A percentile compares a stretch with the other conserved stretches of the same genome.
Conservation (phyloP, 64 coral and sea anemone genomes). For the Montipora efflorescens region DNA sequence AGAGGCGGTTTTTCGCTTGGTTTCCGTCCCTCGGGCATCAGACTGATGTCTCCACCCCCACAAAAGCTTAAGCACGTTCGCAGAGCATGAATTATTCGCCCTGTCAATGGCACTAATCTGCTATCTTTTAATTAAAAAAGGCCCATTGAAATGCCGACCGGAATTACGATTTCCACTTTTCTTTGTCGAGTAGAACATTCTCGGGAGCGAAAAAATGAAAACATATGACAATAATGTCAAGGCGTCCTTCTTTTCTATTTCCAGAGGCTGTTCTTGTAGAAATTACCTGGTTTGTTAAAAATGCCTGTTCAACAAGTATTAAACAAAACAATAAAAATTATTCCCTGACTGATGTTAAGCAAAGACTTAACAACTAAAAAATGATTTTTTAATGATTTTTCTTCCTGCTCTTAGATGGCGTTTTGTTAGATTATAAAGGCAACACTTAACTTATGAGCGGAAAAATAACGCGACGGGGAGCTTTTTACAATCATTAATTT, state of each 20-base stretch:
- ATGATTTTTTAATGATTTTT: background rate
- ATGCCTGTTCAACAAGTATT: background rate
- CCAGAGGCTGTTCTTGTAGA: background rate
- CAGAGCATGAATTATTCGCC: background rate
- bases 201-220: background rate
- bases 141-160: conserved; percentile 44
- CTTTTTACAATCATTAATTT: conserved; percentile 45
- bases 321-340: background rate
- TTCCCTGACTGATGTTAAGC: background rate
- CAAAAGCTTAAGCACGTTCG: conserved; percentile 26
- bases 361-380: conserved; percentile 1
- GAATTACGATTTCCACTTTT: conserved; percentile 41
- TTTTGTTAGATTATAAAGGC: background rate
- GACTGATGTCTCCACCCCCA: background rate
- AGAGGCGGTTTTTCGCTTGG: conserved; percentile 22
- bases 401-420: background rate
- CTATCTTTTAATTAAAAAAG: conserved; percentile 50
- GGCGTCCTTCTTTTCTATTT: background rate
- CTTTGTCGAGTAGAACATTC: background rate
- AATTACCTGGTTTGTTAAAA: conserved; percentile 6
- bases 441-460: conserved; percentile 17
- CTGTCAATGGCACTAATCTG: conserved; percentile 37
- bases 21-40: conserved; percentile 42
- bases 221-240: background rate
- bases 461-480: conserved; percentile 29